These are phyloP conservation scores for Phylloscopus whistleri DNA, from an alignment of 2,113 vertebrate species.

Conservation along the genomic window DNA sequence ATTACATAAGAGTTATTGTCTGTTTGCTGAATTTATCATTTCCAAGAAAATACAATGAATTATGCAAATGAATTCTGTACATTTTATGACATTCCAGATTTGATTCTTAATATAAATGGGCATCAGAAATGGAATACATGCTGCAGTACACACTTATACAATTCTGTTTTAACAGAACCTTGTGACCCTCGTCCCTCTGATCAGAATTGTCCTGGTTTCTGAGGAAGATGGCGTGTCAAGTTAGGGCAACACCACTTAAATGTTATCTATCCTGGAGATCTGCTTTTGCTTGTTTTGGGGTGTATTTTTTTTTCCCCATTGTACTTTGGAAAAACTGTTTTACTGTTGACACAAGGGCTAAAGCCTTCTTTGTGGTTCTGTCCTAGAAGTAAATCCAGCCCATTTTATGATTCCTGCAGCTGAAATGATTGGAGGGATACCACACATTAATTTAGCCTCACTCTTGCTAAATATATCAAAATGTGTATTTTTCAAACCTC, in stretches of 20 bases:
- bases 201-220: neutral
- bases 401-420: neutral
- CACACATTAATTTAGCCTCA: neutral
- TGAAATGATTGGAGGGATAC: neutral
- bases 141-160: neutral
- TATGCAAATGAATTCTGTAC: neutral
- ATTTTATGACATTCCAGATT: neutral
- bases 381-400: neutral
- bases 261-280: neutral
- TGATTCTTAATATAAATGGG: neutral
- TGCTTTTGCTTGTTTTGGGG: neutral
- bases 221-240: neutral
- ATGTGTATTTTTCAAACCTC: neutral
- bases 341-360: neutral
- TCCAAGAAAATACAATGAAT: neutral
- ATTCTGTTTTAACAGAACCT: neutral
- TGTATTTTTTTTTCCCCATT: neutral
- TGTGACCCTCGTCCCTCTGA: neutral
- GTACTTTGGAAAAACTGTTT: neutral
- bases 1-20: accelerated
- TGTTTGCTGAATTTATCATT: neutral
- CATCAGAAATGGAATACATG: neutral
- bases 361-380: neutral
- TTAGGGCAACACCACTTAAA: neutral
- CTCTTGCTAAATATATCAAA: neutral